phyloP scores from a whole-genome alignment of 2,113 vertebrate genomes.

The Budorcas taxicolor region DNA sequence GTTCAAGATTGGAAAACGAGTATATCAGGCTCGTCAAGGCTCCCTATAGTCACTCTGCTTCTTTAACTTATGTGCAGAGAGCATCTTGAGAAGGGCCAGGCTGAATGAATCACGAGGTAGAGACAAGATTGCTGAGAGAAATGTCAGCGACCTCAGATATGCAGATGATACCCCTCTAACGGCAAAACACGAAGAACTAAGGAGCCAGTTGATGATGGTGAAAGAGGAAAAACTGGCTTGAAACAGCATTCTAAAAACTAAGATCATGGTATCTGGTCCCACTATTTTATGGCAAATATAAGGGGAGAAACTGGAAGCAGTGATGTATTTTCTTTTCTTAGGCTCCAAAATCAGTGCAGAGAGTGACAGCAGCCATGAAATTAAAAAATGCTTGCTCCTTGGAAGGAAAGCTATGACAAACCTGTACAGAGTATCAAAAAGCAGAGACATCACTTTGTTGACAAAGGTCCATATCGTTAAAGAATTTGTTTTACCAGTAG shows the following conservation, averaged over 20 bases:
- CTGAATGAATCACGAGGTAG: neutral
- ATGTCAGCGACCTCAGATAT: neutral
- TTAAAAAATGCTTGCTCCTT: neutral
- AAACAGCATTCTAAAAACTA: neutral
- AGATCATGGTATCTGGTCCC: neutral
- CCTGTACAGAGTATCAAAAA: neutral
- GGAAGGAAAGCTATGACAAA: neutral
- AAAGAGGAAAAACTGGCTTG: neutral
- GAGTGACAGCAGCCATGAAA: neutral
- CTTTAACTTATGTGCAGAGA: neutral
- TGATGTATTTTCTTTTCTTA: neutral
- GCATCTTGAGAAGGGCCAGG: neutral
- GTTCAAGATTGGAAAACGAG: neutral
- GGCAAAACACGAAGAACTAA: neutral
- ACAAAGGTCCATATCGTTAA: neutral
- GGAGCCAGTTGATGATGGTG: neutral
- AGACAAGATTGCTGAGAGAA: neutral
- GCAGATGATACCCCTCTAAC: neutral
- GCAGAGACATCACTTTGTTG: neutral
- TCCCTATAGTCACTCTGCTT: neutral
- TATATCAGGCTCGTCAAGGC: neutral
- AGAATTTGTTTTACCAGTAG: neutral
- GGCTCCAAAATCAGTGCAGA: neutral
- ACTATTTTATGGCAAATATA: neutral
- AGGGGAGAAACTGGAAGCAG: neutral